These are phyloP conservation scores for Acanthaster planci DNA, from an alignment of 35 echinoderm and acorn worm species.

Conservation along the genomic window DNA sequence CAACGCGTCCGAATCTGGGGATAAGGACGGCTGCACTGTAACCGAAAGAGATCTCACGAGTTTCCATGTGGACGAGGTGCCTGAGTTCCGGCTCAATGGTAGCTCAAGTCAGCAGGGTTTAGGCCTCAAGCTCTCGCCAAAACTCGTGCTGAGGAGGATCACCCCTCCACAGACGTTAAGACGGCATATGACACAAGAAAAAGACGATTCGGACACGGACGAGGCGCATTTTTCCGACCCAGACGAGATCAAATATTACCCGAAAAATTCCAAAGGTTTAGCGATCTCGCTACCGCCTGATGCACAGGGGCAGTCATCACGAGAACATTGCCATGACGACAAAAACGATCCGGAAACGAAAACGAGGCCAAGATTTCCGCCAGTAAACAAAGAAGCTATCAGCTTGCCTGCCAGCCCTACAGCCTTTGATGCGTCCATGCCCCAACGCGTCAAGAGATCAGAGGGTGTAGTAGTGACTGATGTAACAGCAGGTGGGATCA, in stretches of 20 bases:
- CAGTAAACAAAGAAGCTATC: background rate
- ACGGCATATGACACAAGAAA: background rate
- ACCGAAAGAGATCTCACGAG: conserved; percentile 8
- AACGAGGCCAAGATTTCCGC: background rate
- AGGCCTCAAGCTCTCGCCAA: conserved; percentile 1
- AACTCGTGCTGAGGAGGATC: conserved; percentile 2
- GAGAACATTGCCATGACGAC: background rate
- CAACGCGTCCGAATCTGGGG: background rate
- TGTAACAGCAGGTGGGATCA: conserved; percentile 71
- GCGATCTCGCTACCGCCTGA: background rate
- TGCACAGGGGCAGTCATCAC: background rate
- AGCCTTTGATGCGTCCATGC: background rate
- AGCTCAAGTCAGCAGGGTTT: background rate
- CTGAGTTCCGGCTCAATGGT: background rate
- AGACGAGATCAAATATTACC: conserved; percentile 8
- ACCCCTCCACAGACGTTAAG: background rate
- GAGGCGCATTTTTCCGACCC: conserved; percentile 1
- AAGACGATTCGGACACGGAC: conserved; percentile 10
- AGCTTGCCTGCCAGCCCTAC: background rate
- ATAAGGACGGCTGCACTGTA: background rate
- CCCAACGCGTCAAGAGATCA: background rate
- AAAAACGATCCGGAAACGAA: background rate
- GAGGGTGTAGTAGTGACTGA: conserved; percentile 74
- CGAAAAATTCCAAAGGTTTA: background rate
- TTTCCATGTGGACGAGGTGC: background rate